Evolutionary conservation across 2,888 invertebrate species (phyloP).

Genomic region (Pseudococcus longispinus): DNA sequence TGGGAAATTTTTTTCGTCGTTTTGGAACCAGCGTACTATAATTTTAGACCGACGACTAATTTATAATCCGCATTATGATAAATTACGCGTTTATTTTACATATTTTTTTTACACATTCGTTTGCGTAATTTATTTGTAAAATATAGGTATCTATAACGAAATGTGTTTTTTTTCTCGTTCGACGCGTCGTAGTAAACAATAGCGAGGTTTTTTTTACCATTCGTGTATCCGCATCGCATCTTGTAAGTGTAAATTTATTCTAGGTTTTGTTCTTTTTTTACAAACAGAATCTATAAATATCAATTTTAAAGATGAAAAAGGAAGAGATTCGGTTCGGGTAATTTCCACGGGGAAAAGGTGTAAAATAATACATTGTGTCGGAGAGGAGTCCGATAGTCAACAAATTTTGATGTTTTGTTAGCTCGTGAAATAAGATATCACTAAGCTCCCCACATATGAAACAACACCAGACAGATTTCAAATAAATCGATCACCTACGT

Average conservation of each 20-base stretch:
- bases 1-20: conserved; percentile 2
- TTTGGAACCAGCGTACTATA: conserved; percentile 9
- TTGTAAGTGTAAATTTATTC: background rate
- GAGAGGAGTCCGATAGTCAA: background rate
- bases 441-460: background rate
- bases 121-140: conserved; percentile 11
- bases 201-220: background rate
- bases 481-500: conserved; percentile 4
- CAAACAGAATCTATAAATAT: background rate
- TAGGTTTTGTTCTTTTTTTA: background rate
- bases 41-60: background rate
- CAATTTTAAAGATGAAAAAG: too few species aligned
- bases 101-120: background rate
- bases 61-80: background rate
- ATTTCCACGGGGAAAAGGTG: too few species aligned
- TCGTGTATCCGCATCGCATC: background rate
- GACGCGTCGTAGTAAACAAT: background rate
- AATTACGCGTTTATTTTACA: conserved; percentile 22
- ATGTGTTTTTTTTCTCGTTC: background rate
- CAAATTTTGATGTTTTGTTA: background rate
- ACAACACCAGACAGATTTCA: background rate
- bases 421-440: too few species aligned
- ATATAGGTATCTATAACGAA: background rate
- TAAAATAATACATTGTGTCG: too few species aligned
- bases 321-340: too few species aligned